Conservation (phyloP, 2,797 vertebrate genomes). For the Pteronotus mesoamericanus region DNA sequence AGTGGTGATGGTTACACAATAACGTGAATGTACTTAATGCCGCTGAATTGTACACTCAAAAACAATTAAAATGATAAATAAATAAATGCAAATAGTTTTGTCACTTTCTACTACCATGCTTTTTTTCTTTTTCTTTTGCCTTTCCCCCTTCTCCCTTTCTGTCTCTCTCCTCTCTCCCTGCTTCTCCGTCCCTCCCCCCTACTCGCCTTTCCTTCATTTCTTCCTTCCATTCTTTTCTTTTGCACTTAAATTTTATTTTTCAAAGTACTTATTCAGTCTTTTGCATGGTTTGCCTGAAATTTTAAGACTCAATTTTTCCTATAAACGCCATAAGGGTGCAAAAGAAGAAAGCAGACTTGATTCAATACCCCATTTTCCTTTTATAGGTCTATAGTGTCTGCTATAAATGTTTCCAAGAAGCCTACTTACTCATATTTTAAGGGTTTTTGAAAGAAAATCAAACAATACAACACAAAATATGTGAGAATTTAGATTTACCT, state of each 20-base stretch:
- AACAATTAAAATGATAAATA: background rate
- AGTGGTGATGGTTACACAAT: background rate
- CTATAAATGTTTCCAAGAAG: background rate
- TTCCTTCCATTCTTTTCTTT: background rate
- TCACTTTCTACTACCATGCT: background rate
- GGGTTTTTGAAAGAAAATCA: background rate
- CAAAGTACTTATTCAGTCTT: background rate
- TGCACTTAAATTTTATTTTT: background rate
- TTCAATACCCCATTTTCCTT: background rate
- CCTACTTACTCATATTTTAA: background rate
- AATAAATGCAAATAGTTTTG: background rate
- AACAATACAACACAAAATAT: background rate
- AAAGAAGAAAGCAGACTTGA: background rate
- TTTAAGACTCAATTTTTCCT: background rate
- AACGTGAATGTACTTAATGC: background rate
- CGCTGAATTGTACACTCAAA: background rate
- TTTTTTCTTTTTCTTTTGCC: background rate
- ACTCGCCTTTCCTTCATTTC: too few relatives aligned
- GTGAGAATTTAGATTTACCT: slow-evolving; percentile 38
- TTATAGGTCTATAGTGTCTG: background rate
- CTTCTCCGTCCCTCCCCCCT: background rate
- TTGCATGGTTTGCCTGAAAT: background rate
- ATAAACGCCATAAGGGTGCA: background rate
- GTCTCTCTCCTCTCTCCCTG: too few relatives aligned
- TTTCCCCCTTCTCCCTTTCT: background rate